Conservation (phyloP, 2,113 vertebrate genomes). For the Bolborhynchus lineola region DNA sequence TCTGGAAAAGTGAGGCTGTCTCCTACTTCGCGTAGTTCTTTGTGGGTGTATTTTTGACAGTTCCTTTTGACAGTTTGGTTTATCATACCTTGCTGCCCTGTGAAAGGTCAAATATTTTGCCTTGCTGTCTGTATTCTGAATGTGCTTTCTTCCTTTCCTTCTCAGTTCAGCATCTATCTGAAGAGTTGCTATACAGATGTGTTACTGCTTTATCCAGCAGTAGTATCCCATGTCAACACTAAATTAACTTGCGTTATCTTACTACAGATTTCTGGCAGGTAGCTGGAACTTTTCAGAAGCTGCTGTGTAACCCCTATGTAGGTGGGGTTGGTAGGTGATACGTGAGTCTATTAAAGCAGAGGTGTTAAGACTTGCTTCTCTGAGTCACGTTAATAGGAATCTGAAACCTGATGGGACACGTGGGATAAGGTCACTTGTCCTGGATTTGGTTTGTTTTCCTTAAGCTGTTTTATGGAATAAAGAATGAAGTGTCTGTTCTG, state of each 20-base stretch:
- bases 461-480: not conserved
- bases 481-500: not conserved
- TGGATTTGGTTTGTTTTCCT: slow-evolving; percentile 28
- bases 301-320: not conserved
- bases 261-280: not conserved
- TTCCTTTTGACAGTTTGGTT: not conserved
- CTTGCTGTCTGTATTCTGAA: not conserved
- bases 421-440: slow-evolving; percentile 34
- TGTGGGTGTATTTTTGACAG: not conserved
- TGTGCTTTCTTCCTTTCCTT: not conserved
- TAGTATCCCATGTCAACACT: not conserved
- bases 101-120: not conserved
- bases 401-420: not conserved
- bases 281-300: not conserved
- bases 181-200: not conserved
- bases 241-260: not conserved
- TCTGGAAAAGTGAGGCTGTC: not conserved
- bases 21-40: not conserved
- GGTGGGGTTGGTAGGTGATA: not conserved
- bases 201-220: not conserved
- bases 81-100: not conserved
- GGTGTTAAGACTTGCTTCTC: slow-evolving; percentile 25
- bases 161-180: not conserved
- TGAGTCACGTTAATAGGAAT: not conserved
- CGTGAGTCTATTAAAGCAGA: not conserved